Percentiles rank a stretch among this genome's conserved stretches.
phyloP scores from a whole-genome alignment of 2,888 invertebrate genomes.

The Metellina segmentata region DNA sequence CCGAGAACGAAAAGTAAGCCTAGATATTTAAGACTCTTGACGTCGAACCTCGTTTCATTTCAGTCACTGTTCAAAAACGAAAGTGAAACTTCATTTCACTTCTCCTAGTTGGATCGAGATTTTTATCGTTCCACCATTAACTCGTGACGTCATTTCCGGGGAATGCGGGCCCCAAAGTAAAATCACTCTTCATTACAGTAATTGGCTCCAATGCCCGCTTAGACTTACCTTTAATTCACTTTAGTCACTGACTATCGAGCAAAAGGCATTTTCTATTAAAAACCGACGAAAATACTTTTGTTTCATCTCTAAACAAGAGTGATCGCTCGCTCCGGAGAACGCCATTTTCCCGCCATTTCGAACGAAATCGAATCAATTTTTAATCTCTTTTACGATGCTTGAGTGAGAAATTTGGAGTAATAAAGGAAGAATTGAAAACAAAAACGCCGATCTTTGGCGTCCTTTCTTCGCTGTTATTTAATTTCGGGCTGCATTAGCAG shows the following conservation, averaged over 20 bases:
- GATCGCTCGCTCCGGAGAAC: conserved; percentile 53
- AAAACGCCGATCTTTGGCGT: conserved; percentile 11
- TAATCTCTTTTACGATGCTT: conserved; percentile 58
- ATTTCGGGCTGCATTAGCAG: not conserved
- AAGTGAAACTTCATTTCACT: conserved; percentile 5
- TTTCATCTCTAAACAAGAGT: conserved; percentile 37
- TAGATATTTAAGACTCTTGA: not conserved
- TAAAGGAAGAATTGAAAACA: conserved; percentile 15
- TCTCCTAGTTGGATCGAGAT: conserved; percentile 38
- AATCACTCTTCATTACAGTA: conserved; percentile 51
- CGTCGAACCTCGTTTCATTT: not conserved
- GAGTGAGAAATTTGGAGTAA: conserved; percentile 32
- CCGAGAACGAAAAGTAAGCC: not conserved
- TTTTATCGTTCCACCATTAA: conserved; percentile 48
- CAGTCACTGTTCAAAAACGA: not conserved
- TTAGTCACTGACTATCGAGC: conserved; percentile 33
- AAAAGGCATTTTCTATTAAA: conserved; percentile 48
- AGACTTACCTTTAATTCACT: conserved; percentile 43
- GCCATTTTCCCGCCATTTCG: conserved; percentile 15
- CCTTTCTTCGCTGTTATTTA: not conserved
- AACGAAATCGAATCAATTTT: conserved; percentile 67
- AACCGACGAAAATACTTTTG: conserved; percentile 11
- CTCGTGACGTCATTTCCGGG: conserved; percentile 41
- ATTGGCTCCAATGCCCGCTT: conserved; percentile 22
- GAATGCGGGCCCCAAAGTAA: not conserved